phyloP scores from a whole-genome alignment of 2,888 invertebrate species.

The Drosophila setosimentum region DNA sequence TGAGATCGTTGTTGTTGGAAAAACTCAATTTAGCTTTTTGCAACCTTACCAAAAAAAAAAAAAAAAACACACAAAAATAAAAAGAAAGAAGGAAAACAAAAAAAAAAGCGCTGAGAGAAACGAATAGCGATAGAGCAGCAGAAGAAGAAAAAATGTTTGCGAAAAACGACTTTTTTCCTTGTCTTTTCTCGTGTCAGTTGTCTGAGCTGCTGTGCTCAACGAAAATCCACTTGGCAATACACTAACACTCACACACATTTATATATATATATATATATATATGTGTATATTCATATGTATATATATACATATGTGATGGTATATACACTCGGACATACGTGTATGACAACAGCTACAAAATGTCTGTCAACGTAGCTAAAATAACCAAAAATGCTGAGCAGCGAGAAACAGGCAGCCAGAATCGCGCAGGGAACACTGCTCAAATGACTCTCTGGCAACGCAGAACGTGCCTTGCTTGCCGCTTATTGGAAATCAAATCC shows the following conservation, averaged over 20 bases:
- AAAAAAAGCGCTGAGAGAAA: slow-evolving; percentile 12
- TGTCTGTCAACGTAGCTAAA: slow-evolving; percentile 68
- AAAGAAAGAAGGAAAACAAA: slow-evolving; percentile 2
- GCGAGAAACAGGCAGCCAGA: slow-evolving; percentile 15
- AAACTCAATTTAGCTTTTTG: slow-evolving; percentile 78
- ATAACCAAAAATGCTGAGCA: slow-evolving; percentile 44
- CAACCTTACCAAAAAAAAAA: slow-evolving; percentile 67
- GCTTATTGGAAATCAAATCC: slow-evolving; percentile 82
- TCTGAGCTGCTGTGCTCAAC: slow-evolving; percentile 66
- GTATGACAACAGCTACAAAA: slow-evolving; percentile 47
- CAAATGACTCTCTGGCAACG: slow-evolving; percentile 48
- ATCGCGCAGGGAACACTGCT: slow-evolving; percentile 24
- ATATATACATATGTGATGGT: not conserved
- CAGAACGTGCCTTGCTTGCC: slow-evolving; percentile 76
- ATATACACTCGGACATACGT: not conserved
- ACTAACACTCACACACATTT: slow-evolving; percentile 20
- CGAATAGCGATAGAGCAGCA: slow-evolving; percentile 31
- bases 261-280: not conserved
- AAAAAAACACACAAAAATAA: slow-evolving; percentile 16
- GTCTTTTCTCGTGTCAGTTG: slow-evolving; percentile 64
- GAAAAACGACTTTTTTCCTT: slow-evolving; percentile 49
- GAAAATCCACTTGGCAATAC: slow-evolving; percentile 61
- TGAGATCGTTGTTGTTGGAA: slow-evolving; percentile 72
- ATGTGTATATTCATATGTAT: not conserved
- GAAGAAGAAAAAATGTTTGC: slow-evolving; percentile 53